Percentiles rank a stretch among this genome's conserved stretches.
These are phyloP conservation scores for Apostichopus californicus DNA, from an alignment of 35 echinoderm and acorn worm species.

Conservation along the genomic window DNA sequence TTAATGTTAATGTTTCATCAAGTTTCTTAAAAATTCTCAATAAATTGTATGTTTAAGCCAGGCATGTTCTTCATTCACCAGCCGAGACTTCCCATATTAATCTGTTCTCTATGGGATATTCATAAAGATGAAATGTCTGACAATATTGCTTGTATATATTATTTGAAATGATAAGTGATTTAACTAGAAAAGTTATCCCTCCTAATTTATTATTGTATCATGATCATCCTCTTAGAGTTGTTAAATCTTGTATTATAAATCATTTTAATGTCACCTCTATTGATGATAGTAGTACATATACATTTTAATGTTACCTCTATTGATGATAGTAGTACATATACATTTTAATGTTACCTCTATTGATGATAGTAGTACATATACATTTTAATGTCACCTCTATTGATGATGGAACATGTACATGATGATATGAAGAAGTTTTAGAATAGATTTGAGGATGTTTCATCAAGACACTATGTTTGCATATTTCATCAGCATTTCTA, in stretches of 20 bases:
- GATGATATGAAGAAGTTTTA: slow-evolving; percentile 16
- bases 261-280: slow-evolving; percentile 17
- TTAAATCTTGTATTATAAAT: slow-evolving; percentile 37
- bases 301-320: too few relatives aligned
- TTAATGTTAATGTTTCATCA: too few relatives aligned
- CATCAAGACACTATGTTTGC: background rate
- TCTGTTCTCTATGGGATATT: background rate
- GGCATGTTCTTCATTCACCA: too few relatives aligned
- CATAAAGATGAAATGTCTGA: background rate
- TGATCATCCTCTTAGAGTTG: background rate
- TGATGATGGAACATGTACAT: background rate
- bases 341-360: too few relatives aligned
- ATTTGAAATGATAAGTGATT: background rate
- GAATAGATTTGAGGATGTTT: slow-evolving; percentile 23
- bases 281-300: background rate
- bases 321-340: too few relatives aligned
- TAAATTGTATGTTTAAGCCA: too few relatives aligned
- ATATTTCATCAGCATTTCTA: background rate
- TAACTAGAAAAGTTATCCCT: background rate
- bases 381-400: too few relatives aligned
- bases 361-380: too few relatives aligned
- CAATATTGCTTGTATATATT: background rate
- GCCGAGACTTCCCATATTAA: background rate
- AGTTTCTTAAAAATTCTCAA: too few relatives aligned
- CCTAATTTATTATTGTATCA: background rate